phyloP scores from a whole-genome alignment of 2,888 invertebrate species.

The Leucophora obtusa region DNA sequence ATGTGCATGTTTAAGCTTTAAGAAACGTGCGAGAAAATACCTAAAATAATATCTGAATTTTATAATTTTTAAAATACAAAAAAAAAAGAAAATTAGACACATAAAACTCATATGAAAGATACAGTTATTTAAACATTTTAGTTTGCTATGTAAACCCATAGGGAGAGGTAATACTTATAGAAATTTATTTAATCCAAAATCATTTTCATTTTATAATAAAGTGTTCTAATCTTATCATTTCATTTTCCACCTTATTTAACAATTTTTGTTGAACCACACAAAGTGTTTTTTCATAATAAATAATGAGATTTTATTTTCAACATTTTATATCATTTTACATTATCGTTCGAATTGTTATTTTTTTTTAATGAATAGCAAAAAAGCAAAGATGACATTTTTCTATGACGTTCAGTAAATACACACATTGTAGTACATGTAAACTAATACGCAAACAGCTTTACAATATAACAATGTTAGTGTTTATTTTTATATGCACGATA shows the following conservation, averaged over 20 bases:
- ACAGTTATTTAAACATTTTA: neutral
- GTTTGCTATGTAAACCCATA: neutral
- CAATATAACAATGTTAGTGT: slow-evolving; percentile 13
- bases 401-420: slow-evolving; percentile 22
- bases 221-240: slow-evolving; percentile 13
- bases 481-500: slow-evolving; percentile 19
- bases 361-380: neutral
- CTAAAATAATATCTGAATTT: too few relatives aligned
- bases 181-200: slow-evolving; percentile 11
- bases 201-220: neutral
- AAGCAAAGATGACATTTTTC: slow-evolving; percentile 26
- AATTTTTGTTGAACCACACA: slow-evolving; percentile 2
- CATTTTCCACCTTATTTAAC: slow-evolving; percentile 33
- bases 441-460: neutral
- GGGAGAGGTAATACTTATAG: slow-evolving; percentile 12
- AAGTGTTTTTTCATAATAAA: slow-evolving; percentile 24
- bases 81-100: too few relatives aligned
- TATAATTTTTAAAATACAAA: too few relatives aligned
- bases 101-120: too few relatives aligned
- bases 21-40: too few relatives aligned
- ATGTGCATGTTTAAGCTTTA: too few relatives aligned
- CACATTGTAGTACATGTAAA: neutral
- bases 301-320: slow-evolving; percentile 26
- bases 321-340: slow-evolving; percentile 35
- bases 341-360: slow-evolving; percentile 19